Conservation (phyloP, 2,888 invertebrate species). For the Cheilosia urbana region DNA sequence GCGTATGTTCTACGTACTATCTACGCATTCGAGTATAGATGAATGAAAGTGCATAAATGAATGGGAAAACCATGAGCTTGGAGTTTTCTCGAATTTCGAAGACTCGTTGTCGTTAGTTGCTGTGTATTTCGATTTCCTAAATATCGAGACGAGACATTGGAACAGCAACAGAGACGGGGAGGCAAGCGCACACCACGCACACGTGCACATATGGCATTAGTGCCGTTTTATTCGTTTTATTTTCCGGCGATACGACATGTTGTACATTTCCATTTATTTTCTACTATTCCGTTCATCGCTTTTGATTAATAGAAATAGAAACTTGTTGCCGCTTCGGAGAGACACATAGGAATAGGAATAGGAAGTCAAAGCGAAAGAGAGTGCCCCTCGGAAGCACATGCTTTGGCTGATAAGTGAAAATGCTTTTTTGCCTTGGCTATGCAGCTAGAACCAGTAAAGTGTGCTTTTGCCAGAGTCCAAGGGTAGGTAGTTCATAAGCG, state of each 20-base stretch:
- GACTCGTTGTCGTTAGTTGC: conserved; percentile 29
- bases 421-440: conserved; percentile 28
- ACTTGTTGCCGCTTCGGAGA: conserved; percentile 72
- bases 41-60: conserved; percentile 49
- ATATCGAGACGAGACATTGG: conserved; percentile 54
- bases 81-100: conserved; percentile 53
- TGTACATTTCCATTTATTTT: conserved; percentile 62
- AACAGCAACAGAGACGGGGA: conserved; percentile 1
- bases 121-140: conserved; percentile 58
- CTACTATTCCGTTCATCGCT: conserved; percentile 68
- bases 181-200: conserved; percentile 66
- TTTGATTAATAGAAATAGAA: conserved; percentile 75
- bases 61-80: conserved; percentile 56
- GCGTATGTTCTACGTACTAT: conserved; percentile 43
- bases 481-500: conserved; percentile 53
- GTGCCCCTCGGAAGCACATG: conserved; percentile 43
- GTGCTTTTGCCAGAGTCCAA: conserved; percentile 41
- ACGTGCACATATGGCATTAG: conserved; percentile 63
- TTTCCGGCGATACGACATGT: conserved; percentile 49
- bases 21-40: conserved; percentile 63
- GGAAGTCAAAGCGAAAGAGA: conserved; percentile 38
- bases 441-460: conserved; percentile 5
- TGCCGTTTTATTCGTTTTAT: conserved; percentile 57
- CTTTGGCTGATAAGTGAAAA: conserved; percentile 19
- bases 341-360: conserved; percentile 26